Conservation (phyloP, 2,888 invertebrate genomes). For the Cephus pulcher region DNA sequence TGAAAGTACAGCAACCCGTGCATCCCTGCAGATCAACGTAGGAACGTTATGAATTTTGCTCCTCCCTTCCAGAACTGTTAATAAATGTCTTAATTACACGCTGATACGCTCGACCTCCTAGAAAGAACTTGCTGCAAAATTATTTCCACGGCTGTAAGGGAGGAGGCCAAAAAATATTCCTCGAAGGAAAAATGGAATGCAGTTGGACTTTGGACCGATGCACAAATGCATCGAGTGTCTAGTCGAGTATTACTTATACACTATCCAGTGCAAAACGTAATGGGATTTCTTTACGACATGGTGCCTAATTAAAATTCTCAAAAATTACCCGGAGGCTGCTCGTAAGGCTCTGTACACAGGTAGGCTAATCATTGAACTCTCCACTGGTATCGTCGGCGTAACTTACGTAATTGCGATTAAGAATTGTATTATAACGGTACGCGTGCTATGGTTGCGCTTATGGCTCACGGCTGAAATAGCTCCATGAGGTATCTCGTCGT, state of each 20-base stretch:
- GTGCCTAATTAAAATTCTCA: neutral
- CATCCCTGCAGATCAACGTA: neutral
- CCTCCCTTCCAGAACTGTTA: neutral
- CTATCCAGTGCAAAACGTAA: neutral
- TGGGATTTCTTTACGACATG: conserved; percentile 1
- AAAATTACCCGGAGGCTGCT: neutral
- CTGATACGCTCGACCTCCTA: neutral
- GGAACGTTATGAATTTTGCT: neutral
- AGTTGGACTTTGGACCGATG: neutral
- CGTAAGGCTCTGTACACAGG: neutral
- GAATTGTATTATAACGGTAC: neutral
- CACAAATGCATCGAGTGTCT: neutral
- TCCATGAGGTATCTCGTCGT: neutral
- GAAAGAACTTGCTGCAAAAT: neutral
- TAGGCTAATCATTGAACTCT: neutral
- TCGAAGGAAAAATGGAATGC: neutral
- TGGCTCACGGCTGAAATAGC: neutral
- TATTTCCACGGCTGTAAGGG: neutral
- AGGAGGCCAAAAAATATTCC: neutral
- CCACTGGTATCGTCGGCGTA: neutral
- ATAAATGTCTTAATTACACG: neutral
- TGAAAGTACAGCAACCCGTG: neutral
- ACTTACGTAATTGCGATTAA: neutral
- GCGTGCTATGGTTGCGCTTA: neutral
- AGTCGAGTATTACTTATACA: neutral